Evolutionary conservation across 92 coral and sea anemone species (phyloP).

Genomic region (Bergia puertoricense): DNA sequence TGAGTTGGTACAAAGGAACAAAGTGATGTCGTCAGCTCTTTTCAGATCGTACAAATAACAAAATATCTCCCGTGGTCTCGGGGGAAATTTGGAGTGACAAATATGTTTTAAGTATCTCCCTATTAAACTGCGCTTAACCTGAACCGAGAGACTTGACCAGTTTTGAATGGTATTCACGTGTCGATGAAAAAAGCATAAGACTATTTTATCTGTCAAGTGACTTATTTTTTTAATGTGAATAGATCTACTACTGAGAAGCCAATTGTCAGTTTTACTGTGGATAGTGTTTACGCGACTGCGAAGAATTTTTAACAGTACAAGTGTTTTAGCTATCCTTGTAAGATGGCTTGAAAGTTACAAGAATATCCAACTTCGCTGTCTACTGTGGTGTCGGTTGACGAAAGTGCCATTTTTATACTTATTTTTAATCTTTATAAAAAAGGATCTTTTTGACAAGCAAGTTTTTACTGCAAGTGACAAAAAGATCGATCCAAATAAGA

Average conservation of each 20-base stretch:
- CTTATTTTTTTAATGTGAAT: background rate
- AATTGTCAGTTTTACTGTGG: background rate
- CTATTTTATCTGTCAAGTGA: background rate
- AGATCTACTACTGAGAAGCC: background rate
- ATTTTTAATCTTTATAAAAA: background rate
- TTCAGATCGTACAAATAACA: background rate
- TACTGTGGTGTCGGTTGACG: background rate
- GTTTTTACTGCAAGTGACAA: background rate
- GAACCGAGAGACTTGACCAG: background rate
- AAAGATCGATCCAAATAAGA: background rate
- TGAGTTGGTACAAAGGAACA: too few relatives aligned
- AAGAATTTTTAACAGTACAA: background rate
- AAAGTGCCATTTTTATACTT: too few relatives aligned
- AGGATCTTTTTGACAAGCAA: background rate
- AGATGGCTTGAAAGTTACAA: background rate
- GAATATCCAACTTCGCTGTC: too few relatives aligned
- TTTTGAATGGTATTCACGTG: background rate
- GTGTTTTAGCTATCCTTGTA: background rate
- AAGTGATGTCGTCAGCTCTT: too few relatives aligned
- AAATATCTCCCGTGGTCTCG: background rate
- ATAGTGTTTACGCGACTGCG: background rate
- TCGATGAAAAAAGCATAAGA: background rate
- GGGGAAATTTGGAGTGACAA: background rate
- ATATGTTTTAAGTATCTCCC: too few relatives aligned
- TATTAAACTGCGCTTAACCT: background rate